phyloP scores from a whole-genome alignment of 2,797 vertebrate genomes.

The Corythornis leucogaster region DNA sequence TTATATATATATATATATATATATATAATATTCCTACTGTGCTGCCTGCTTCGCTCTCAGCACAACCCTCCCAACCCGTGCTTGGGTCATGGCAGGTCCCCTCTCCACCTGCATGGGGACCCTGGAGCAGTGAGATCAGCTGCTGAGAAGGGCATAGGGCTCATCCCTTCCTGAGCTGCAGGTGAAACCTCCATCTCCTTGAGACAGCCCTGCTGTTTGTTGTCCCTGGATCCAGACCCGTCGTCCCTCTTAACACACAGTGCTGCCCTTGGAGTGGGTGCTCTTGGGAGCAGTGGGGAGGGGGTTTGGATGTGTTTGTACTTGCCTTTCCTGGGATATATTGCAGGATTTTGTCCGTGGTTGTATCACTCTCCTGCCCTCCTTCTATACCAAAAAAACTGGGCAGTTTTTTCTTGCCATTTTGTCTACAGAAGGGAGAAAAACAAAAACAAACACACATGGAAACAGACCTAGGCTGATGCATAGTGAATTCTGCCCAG shows the following conservation, averaged over 20 bases:
- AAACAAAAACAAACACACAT: background rate
- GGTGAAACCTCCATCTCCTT: background rate
- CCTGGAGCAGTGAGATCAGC: background rate
- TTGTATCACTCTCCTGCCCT: slow-evolving; percentile 53
- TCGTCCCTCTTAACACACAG: background rate
- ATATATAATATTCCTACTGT: background rate
- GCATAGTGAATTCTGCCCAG: background rate
- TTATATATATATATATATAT: too few species aligned
- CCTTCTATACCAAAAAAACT: slow-evolving; percentile 73
- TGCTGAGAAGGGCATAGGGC: background rate
- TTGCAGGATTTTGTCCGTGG: slow-evolving; percentile 78
- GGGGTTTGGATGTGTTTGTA: background rate
- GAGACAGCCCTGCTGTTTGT: background rate
- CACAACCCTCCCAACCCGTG: background rate
- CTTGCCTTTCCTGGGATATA: slow-evolving; percentile 81
- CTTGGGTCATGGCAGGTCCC: background rate
- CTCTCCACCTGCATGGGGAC: background rate
- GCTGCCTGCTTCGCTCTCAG: background rate
- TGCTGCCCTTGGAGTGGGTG: background rate
- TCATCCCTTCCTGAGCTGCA: background rate
- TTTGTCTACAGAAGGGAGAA: slow-evolving; percentile 64
- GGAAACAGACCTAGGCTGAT: background rate
- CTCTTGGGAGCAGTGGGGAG: background rate
- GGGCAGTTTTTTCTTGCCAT: slow-evolving; percentile 73
- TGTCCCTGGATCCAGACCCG: background rate